Evolutionary conservation across 2,888 invertebrate genomes (phyloP), one percentile per base, ranked within the genome.

Genomic region (Pristionchus arcanus): DNA sequence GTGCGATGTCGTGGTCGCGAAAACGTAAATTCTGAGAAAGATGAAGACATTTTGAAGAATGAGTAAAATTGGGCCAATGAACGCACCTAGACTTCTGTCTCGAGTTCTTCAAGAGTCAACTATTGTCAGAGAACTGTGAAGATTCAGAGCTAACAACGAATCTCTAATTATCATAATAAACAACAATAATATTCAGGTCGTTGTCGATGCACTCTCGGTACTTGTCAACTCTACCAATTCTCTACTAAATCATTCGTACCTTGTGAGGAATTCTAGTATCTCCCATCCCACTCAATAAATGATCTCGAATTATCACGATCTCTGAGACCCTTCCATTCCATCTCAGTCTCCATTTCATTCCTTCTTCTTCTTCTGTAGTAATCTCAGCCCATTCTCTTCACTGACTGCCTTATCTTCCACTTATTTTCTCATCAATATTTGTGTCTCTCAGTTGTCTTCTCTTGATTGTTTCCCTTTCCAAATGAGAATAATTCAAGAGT

Each of bases 201-300:
- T 21, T 88, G 87, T 88, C 71, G 87, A 53, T 88, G 87, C 28
- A 25, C 63, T 4, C 55, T 88, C 74, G 87, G 74, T 16, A 55
- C 74, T 21, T 88, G 87, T n/a, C 87, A 88, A 74, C 74, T 74
- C 53, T 88, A 55, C 37, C 34, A 49, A 53, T 55, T 88, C 25
- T n/a, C 87, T 7, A 53, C 87, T 53, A 34, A 71, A 74, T 49
- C 71, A 49, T 88, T 88, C 68, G 25, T 88, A 34, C 87, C 87
- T n/a, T 88, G 87, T 25, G 87, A 88, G 34, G 87, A 88, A 34
- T 88, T 88, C 74, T 88, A 53, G 53, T 49, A 42, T 16, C 49
- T 53, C 53, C 11, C 81, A 25, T 83, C 83, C 37, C 31, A 49
- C 81, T 21, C 21, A 42, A 19, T 81, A 21, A 81, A 31, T 49